Evolutionary conservation across 2,888 invertebrate species (phyloP), one percentile per base, ranked within the genome.

Genomic region (Eledone cirrhosa): DNA sequence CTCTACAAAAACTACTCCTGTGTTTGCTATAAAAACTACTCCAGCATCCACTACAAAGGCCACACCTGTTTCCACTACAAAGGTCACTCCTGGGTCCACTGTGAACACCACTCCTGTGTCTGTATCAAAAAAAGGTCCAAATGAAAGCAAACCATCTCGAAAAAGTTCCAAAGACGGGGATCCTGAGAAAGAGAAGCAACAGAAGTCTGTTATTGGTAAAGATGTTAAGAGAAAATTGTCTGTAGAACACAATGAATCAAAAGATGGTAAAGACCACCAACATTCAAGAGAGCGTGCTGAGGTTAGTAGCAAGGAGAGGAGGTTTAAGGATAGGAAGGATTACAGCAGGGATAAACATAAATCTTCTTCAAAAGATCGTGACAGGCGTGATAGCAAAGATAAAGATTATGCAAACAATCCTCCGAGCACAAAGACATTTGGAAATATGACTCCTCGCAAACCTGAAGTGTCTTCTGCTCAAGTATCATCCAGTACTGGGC

Each of bases 401-500:
- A 41, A 41, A n/a, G 33, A 72, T 29, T 72, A 33, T 72, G 16
- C 33, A 72, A 72, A 19, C 2, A n/a, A 31, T 29, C 31, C n/a
- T 13, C 72, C 72, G 33, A 72, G n/a, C 14, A 72, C 33, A 19
- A 72, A 72, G 41, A 19, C 41, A 5, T 72, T 72, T 72, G 72
- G 72, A 13, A 41, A 31, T 41, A 4, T 72, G 72, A 33, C 33
- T 1, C 72, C 72, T n/a, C 33, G 72, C 11, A 76, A 48, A 47
- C 76, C 27, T 13, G 76, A 76, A 29, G 48, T 76, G 16, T 76
- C 76, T 16, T 76, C 76, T 76, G 76, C 76, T 48, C 76, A 76
- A n/a, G 76, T 76, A 16, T 76, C 76, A 16, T 76, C 76, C 8
- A 76, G 76, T 22, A 76, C 76, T 27, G 48, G 75, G 4, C 41